phyloP scores from a whole-genome alignment of 2,113 vertebrate genomes.

The Merops nubicus region DNA sequence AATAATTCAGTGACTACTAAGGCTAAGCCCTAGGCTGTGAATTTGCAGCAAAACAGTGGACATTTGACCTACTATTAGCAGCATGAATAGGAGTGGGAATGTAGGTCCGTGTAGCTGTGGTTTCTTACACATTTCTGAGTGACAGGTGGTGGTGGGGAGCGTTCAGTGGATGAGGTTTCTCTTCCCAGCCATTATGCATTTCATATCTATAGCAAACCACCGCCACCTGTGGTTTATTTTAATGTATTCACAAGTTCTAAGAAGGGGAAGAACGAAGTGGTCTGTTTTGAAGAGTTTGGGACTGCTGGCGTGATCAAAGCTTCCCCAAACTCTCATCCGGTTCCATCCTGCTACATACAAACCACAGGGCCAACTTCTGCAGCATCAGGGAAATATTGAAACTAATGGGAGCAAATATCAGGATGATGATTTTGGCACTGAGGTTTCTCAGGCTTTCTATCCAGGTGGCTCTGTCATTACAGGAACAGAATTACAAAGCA shows the following conservation, averaged over 20 bases:
- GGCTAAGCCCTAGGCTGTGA: constrained; percentile 31
- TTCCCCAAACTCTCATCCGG: neutral
- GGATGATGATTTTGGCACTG: neutral
- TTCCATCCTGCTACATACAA: neutral
- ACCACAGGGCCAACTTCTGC: constrained; percentile 18
- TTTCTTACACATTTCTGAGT: constrained; percentile 58
- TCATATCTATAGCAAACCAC: constrained; percentile 60
- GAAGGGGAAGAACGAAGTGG: neutral
- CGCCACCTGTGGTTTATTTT: constrained; percentile 74
- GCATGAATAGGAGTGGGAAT: constrained; percentile 52
- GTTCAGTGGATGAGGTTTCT: constrained; percentile 52
- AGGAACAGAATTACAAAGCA: neutral
- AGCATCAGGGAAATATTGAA: constrained; percentile 16
- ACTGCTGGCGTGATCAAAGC: constrained; percentile 42
- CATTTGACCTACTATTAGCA: constrained; percentile 57
- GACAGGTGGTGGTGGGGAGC: constrained; percentile 50
- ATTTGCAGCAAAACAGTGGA: constrained; percentile 45
- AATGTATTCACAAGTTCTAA: constrained; percentile 43
- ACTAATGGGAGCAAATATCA: constrained; percentile 32
- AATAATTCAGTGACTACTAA: constrained; percentile 42
- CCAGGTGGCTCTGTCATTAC: neutral
- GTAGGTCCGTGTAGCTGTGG: neutral
- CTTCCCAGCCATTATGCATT: constrained; percentile 34
- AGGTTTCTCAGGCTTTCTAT: neutral
- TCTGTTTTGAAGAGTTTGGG: constrained; percentile 36